Base-by-base conservation (phyloP, 2,888 invertebrate species). In the Digitonthophagus gazella region DNA sequence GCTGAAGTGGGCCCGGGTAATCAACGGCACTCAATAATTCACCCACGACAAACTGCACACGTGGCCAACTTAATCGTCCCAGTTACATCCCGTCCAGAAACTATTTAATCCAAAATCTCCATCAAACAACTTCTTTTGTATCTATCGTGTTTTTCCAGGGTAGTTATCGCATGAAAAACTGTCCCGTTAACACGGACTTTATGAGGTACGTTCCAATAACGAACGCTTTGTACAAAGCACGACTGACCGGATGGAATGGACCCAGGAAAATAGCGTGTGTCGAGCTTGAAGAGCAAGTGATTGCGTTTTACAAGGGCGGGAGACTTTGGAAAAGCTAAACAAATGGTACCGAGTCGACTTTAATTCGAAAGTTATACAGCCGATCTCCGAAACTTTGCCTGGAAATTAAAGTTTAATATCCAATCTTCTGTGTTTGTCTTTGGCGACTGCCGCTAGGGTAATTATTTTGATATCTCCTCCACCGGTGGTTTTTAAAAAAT, bases 141-240 rank as follows among this genome's bases (percentile, higher is more conserved):
- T 58, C 11, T 18, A 1, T 55, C 3, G 64, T 65, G 11, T 68
- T 19, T 22, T 75, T 75, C 54, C 66, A 79, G 79, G 77, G 74
- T 5, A 67, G 68, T 11, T 79, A 79, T 58, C 64, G 55, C 14
- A 14, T 76, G n/a, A 70, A 56, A 4, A 71, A 77, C 22, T 68
- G 70, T 15, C 73, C 74, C 5, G 71, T 78, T 55, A 68, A 68
- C 5, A 66, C 75, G 2, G 70, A 75, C 20, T 69, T 73, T 18
- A 64, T 78, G 65, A 74, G 69, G 15, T 74, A 70, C 20, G 18
- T 79, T 14, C 78, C 79, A 2, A 70, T 78, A 54, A 70, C 74
- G 8, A 76, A 77, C 65, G 79, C 77, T 4, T 56, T 77, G 14
- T 79, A 79, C 78, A 78, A 76, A 72, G 57, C 76, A 11, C 74